Conservation (phyloP, 2,113 vertebrate genomes). For the Cairina moschata region DNA sequence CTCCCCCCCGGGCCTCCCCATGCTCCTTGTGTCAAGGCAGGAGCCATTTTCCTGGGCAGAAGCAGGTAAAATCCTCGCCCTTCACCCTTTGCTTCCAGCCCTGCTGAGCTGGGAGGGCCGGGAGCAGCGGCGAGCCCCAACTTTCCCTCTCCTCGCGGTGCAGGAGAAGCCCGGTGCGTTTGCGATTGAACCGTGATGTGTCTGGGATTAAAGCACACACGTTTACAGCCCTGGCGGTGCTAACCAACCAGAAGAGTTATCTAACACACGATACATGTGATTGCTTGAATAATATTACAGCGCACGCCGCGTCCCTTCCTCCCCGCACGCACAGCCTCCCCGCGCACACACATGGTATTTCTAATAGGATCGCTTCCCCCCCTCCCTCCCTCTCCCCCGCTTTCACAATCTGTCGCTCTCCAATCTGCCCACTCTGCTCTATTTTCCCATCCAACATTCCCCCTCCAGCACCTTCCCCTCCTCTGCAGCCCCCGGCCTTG, state of each 20-base stretch:
- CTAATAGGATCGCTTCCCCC: conserved; percentile 51
- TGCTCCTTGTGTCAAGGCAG: accelerated
- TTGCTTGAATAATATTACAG: conserved; percentile 27
- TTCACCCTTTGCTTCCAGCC: background rate
- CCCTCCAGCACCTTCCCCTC: conserved; percentile 59
- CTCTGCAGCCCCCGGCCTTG: conserved; percentile 7
- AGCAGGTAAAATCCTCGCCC: background rate
- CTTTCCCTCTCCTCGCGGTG: background rate
- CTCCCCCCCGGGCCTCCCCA: background rate
- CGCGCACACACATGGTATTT: conserved; percentile 38
- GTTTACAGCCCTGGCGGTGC: background rate
- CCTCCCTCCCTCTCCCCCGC: conserved; percentile 41
- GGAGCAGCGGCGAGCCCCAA: background rate
- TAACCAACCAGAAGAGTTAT: conserved; percentile 56
- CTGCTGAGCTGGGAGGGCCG: background rate
- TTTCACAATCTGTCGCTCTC: conserved; percentile 68
- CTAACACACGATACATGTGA: conserved; percentile 20
- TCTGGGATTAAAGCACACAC: conserved; percentile 42
- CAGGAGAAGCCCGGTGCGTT: background rate
- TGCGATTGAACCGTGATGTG: conserved; percentile 3
- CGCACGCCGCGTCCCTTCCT: conserved; percentile 18
- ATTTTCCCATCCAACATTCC: conserved; percentile 65
- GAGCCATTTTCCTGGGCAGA: background rate
- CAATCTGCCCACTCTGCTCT: conserved; percentile 69
- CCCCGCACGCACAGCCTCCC: background rate